These are phyloP conservation scores for Nomada fucata DNA, from an alignment of 2,888 invertebrate species.

Conservation along the genomic window DNA sequence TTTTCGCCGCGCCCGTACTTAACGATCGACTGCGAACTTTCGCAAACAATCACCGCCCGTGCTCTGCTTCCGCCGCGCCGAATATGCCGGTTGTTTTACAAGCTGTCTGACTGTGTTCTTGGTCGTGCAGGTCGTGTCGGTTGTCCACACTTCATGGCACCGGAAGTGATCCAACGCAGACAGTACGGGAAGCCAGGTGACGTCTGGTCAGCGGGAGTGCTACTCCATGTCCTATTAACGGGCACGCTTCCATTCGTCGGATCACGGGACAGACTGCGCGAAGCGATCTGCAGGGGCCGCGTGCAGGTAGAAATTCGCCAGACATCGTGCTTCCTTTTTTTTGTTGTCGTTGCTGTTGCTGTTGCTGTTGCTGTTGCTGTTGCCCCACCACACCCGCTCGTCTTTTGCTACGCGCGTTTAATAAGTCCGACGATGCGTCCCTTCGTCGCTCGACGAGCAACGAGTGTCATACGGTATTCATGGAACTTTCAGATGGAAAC, in stretches of 20 bases:
- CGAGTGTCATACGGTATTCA: background rate
- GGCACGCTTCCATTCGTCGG: conserved; percentile 98
- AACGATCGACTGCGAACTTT: conserved; percentile 56
- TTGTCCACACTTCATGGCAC: conserved; percentile 99
- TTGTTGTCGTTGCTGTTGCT: no score
- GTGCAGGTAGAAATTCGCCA: conserved; percentile 87
- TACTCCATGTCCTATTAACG: conserved; percentile 96
- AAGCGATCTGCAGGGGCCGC: conserved; percentile 94
- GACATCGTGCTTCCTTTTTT: background rate
- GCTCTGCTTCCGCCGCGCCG: conserved; percentile 59
- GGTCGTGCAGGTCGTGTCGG: conserved; percentile 92
- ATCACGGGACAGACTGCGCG: conserved; percentile 95
- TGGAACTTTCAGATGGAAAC: conserved; percentile 90
- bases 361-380: no score
- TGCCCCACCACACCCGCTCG: background rate
- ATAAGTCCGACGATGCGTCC: background rate
- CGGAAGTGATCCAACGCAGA: conserved; percentile 96
- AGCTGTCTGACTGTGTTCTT: conserved; percentile 48
- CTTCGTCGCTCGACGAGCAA: background rate
- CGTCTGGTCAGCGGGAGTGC: conserved; percentile 98
- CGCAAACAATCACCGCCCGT: conserved; percentile 55
- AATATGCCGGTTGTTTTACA: conserved; percentile 29
- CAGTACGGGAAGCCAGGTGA: conserved; percentile 97
- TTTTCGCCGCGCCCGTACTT: conserved; percentile 10
- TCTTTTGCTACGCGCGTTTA: background rate